phyloP scores from a whole-genome alignment of 2,888 invertebrate species.

The Ennomos fuscantarius region DNA sequence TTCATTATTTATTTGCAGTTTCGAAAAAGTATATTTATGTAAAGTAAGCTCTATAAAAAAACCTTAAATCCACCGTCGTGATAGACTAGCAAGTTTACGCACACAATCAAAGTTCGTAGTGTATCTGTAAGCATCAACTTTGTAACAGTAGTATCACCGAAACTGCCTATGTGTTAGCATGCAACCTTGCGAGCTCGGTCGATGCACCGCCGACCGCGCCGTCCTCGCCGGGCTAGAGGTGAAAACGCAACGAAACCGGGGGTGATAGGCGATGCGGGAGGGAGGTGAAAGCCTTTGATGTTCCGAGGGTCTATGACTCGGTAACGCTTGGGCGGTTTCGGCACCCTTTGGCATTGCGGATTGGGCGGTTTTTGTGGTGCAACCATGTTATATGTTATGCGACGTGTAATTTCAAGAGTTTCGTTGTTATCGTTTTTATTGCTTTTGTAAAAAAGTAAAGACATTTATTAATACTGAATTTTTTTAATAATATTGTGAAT shows the following conservation, averaged over 20 bases:
- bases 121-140: constrained; percentile 14
- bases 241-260: constrained; percentile 14
- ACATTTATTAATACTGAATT: too few species aligned
- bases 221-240: constrained; percentile 17
- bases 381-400: constrained; percentile 5
- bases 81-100: background rate
- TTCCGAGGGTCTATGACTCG: constrained; percentile 34
- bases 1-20: too few species aligned
- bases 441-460: too few species aligned
- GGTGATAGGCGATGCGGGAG: constrained; percentile 7
- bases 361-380: constrained; percentile 21
- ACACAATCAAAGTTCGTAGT: constrained; percentile 11
- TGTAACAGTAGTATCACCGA: constrained; percentile 11
- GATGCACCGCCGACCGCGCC: constrained; percentile 18
- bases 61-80: background rate
- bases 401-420: background rate
- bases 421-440: too few species aligned
- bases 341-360: constrained; percentile 1
- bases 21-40: too few species aligned
- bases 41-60: too few species aligned
- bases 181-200: constrained; percentile 22
- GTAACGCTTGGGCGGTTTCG: constrained; percentile 20
- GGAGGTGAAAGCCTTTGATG: constrained; percentile 20
- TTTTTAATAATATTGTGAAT: too few species aligned
- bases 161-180: constrained; percentile 15